Evolutionary conservation across 2,888 invertebrate species (phyloP).

Genomic region (Drosophila tanythrix): DNA sequence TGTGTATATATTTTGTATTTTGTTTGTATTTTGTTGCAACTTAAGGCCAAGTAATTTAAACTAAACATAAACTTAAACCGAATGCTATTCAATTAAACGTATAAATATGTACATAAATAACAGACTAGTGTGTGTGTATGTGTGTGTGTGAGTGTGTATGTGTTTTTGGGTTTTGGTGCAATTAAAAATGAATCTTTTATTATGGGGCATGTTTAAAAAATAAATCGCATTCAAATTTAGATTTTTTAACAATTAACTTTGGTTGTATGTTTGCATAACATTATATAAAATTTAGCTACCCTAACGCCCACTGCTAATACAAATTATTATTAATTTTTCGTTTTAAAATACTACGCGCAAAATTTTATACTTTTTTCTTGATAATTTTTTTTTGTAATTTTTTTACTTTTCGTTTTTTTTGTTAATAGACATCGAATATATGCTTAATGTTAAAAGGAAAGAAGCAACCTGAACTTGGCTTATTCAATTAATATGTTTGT

Average conservation of each 20-base stretch:
- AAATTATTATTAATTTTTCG: constrained; percentile 42
- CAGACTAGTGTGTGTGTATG: constrained; percentile 77
- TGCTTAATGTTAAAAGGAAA: constrained; percentile 58
- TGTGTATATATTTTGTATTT: constrained; percentile 48
- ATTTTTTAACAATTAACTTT: constrained; percentile 72
- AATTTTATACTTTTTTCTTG: constrained; percentile 33
- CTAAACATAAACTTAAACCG: constrained; percentile 71
- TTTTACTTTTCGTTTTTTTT: constrained; percentile 24
- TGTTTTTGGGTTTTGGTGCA: constrained; percentile 38
- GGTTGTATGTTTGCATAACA: constrained; percentile 56
- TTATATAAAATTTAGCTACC: constrained; percentile 68
- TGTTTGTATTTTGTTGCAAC: constrained; percentile 68
- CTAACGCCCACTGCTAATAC: constrained; percentile 68
- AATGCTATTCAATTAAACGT: constrained; percentile 56
- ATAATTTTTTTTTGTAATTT: constrained; percentile 40
- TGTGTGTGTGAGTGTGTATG: constrained; percentile 43
- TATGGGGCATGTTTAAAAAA: constrained; percentile 27
- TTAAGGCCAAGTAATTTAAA: constrained; percentile 77
- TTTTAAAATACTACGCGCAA: constrained; percentile 44
- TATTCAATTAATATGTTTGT: constrained; percentile 24
- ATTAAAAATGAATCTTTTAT: constrained; percentile 47
- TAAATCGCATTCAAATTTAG: constrained; percentile 56
- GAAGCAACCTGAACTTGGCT: constrained; percentile 60
- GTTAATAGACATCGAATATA: constrained; percentile 69
- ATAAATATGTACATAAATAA: constrained; percentile 75